These are phyloP conservation scores for Gallinago solitaria DNA, from an alignment of 2,797 vertebrate genomes.

Conservation along the genomic window DNA sequence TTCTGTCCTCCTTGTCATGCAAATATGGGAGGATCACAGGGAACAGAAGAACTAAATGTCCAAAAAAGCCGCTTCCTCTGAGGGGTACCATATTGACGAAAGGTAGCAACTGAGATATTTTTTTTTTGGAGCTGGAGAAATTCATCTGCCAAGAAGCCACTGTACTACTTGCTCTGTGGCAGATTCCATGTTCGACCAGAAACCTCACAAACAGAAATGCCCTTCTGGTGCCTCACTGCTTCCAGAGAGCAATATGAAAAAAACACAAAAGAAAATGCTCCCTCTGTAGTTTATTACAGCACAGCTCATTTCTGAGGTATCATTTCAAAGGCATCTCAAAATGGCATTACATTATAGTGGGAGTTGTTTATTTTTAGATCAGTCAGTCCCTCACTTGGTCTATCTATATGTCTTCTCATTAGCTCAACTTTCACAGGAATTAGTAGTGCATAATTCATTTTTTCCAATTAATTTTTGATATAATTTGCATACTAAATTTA, in stretches of 20 bases:
- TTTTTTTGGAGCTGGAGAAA: background rate
- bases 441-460: background rate
- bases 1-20: fast-evolving
- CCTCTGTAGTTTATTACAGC: no score
- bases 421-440: background rate
- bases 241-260: background rate
- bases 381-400: background rate
- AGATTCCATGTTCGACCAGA: fast-evolving
- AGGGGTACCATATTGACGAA: background rate
- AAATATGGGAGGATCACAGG: fast-evolving
- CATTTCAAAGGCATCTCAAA: background rate
- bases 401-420: background rate
- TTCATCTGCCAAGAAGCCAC: background rate
- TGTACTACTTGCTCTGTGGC: background rate
- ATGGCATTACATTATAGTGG: background rate
- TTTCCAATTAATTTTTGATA: background rate
- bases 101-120: background rate
- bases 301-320: no score
- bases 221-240: background rate
- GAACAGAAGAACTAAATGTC: background rate
- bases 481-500: background rate
- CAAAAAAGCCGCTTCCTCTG: background rate
- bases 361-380: background rate
- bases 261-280: background rate
- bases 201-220: background rate